Evolutionary conservation across 2,888 invertebrate genomes (phyloP).

Genomic region (Conops quadrifasciatus): DNA sequence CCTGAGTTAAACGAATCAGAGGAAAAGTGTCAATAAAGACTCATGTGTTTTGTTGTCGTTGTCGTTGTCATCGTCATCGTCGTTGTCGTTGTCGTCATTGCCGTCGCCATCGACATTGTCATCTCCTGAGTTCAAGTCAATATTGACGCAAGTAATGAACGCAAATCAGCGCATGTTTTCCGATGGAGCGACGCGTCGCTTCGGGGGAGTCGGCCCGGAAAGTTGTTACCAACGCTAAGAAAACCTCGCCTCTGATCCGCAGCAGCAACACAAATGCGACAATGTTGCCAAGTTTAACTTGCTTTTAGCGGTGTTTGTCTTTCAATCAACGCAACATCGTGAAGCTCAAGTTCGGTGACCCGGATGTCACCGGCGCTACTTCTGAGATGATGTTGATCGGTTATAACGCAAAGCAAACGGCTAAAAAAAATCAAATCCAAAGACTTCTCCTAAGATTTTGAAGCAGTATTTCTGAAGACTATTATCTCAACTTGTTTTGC

Average conservation of each 20-base stretch:
- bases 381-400: no score
- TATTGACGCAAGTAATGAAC: conserved; percentile 45
- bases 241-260: conserved; percentile 22
- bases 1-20: no score
- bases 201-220: conserved; percentile 28
- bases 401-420: no score
- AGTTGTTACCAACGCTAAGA: conserved; percentile 38
- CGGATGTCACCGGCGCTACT: no score
- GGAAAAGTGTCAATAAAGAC: no score
- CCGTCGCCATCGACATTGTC: not conserved
- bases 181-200: conserved; percentile 3
- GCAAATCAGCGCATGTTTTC: conserved; percentile 34
- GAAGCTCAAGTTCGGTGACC: not conserved
- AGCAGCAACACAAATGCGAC: not conserved
- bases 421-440: no score
- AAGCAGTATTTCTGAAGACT: no score
- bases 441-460: no score
- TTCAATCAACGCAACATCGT: conserved; percentile 1
- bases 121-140: conserved; percentile 41
- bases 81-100: not conserved
- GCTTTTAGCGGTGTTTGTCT: not conserved
- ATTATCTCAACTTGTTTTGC: no score
- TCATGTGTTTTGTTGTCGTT: no score
- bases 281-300: not conserved
- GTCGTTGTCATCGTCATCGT: not conserved